These are phyloP conservation scores for Phrynosoma blainvillii DNA, from an alignment of 2,113 vertebrate genomes.

Conservation along the genomic window DNA sequence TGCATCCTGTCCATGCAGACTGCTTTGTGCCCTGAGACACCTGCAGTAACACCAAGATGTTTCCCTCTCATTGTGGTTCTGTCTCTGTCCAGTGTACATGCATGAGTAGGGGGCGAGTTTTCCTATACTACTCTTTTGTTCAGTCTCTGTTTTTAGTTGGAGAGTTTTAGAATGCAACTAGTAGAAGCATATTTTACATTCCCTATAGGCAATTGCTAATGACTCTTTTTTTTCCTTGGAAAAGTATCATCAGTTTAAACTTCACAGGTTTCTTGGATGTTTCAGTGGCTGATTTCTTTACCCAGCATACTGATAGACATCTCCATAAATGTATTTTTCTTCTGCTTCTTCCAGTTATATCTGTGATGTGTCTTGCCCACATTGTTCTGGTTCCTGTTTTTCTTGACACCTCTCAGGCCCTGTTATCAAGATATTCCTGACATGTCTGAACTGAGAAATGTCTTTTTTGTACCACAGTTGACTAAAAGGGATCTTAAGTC, in stretches of 20 bases:
- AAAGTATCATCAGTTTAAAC: not conserved
- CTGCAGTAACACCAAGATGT: not conserved
- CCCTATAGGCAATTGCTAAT: not conserved
- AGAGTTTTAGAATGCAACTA: not conserved
- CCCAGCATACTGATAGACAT: not conserved
- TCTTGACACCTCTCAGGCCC: not conserved
- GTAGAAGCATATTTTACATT: not conserved
- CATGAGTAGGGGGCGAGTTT: too few relatives aligned
- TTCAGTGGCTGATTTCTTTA: not conserved
- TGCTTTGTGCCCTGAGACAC: not conserved
- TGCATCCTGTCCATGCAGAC: not conserved
- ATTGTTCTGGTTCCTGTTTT: not conserved
- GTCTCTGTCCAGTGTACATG: not conserved
- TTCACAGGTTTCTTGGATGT: not conserved
- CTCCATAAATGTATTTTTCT: not conserved
- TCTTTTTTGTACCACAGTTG: not conserved
- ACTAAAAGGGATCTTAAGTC: not conserved
- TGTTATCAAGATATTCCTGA: not conserved
- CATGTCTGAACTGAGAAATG: not conserved
- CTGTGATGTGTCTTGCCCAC: not conserved
- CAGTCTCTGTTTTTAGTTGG: too few relatives aligned
- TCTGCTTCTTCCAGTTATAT: not conserved
- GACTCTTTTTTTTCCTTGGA: not conserved
- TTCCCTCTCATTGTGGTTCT: not conserved
- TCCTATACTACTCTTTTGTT: not conserved